Evolutionary conservation across 1,140 invertebrate species (phyloP).

Genomic region (Drosophila truncata): DNA sequence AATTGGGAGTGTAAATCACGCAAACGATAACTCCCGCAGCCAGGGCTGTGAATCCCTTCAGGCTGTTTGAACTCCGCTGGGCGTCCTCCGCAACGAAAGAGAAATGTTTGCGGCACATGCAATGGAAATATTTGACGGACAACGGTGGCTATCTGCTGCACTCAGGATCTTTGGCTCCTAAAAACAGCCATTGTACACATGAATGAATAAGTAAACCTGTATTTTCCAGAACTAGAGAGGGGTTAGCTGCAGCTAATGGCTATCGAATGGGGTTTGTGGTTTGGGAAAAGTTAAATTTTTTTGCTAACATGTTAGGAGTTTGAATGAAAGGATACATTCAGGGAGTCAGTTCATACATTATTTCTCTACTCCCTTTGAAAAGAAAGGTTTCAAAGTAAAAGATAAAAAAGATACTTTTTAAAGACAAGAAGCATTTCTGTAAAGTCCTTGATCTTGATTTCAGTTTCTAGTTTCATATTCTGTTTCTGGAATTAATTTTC

Average conservation of each 20-base stretch:
- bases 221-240: not conserved
- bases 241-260: not conserved
- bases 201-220: slow-evolving; percentile 5
- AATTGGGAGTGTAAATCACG: slow-evolving; percentile 76
- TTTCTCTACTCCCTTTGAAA: too few relatives aligned
- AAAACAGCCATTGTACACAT: slow-evolving; percentile 2
- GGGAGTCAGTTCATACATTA: not conserved
- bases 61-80: slow-evolving; percentile 27
- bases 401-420: not conserved
- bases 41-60: slow-evolving; percentile 19
- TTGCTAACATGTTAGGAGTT: not conserved
- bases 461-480: not conserved
- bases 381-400: not conserved
- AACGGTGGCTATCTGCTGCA: slow-evolving; percentile 11
- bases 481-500: not conserved
- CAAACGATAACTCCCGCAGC: slow-evolving; percentile 48
- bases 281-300: not conserved
- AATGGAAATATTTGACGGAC: slow-evolving; percentile 32
- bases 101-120: slow-evolving; percentile 38
- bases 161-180: not conserved
- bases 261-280: not conserved
- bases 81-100: slow-evolving; percentile 2
- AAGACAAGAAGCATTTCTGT: not conserved
- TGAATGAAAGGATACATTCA: not conserved
- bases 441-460: not conserved